Percentiles rank a stretch among this genome's conserved stretches.
phyloP scores from a whole-genome alignment of 2,888 invertebrate species.

The Heliconius ethilla region DNA sequence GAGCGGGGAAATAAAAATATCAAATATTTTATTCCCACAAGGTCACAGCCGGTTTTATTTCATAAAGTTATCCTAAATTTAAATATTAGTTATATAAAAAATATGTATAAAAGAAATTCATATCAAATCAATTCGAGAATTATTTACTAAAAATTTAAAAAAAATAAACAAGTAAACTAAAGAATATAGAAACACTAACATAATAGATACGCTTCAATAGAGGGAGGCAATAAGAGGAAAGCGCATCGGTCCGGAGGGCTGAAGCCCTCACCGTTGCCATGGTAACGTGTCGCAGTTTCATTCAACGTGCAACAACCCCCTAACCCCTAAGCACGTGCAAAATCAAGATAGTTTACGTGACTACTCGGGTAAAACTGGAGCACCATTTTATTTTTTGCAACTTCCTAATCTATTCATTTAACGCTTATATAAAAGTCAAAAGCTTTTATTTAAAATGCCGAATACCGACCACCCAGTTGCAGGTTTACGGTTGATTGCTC shows the following conservation, averaged over 20 bases:
- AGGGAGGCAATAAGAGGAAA: constrained; percentile 45
- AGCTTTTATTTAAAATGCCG: constrained; percentile 30
- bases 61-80: too few relatives aligned
- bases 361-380: constrained; percentile 31
- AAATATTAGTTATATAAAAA: too few relatives aligned
- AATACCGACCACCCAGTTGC: constrained; percentile 39
- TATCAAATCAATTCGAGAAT: background rate
- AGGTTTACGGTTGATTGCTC: constrained; percentile 40
- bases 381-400: constrained; percentile 19
- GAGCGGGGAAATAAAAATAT: too few relatives aligned
- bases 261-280: constrained; percentile 72
- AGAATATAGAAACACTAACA: background rate
- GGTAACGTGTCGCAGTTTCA: constrained; percentile 66
- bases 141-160: background rate
- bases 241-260: constrained; percentile 55
- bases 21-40: too few relatives aligned
- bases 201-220: constrained; percentile 26
- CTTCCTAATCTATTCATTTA: constrained; percentile 14
- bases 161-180: background rate
- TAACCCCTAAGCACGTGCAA: constrained; percentile 57
- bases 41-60: too few relatives aligned
- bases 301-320: constrained; percentile 60
- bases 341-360: constrained; percentile 43
- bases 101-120: too few relatives aligned
- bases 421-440: constrained; percentile 20